phyloP scores from a whole-genome alignment of 2,888 invertebrate genomes.

The Uropetala carovei region DNA sequence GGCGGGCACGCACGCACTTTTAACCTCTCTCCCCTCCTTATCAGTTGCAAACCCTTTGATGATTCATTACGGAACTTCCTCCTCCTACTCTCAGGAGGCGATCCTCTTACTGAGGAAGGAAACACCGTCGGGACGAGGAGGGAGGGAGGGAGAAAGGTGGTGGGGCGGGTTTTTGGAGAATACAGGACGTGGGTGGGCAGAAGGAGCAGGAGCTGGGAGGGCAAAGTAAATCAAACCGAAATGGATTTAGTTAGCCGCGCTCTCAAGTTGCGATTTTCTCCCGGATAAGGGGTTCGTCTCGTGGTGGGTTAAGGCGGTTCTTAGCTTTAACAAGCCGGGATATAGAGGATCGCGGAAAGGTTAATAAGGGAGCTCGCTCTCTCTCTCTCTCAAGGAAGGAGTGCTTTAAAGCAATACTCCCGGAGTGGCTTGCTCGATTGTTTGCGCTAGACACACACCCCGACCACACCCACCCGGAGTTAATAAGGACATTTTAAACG shows the following conservation, averaged over 20 bases:
- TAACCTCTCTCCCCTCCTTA: background rate
- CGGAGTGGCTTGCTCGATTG: too few relatives aligned
- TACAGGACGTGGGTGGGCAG: background rate
- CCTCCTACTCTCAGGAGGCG: background rate
- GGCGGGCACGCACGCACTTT: background rate
- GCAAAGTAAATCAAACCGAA: constrained; percentile 10
- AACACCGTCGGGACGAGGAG: too few relatives aligned
- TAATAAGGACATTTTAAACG: too few relatives aligned
- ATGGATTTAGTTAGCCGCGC: constrained; percentile 17
- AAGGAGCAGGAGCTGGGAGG: background rate
- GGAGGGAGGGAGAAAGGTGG: too few relatives aligned
- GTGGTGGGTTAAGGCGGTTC: background rate
- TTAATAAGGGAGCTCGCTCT: background rate
- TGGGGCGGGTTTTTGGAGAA: too few relatives aligned
- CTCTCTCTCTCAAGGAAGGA: too few relatives aligned
- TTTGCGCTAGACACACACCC: too few relatives aligned
- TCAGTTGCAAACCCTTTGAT: constrained; percentile 28
- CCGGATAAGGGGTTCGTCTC: background rate
- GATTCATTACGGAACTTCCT: constrained; percentile 32
- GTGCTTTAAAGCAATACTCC: background rate
- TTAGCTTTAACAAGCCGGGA: background rate
- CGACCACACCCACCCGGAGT: too few relatives aligned
- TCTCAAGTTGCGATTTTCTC: background rate
- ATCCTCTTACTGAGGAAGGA: background rate
- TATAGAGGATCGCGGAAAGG: background rate